A percentile compares a stretch with the other conserved stretches of the same genome.
Conservation (phyloP, 2,888 invertebrate genomes). For the Oligia strigilis region DNA sequence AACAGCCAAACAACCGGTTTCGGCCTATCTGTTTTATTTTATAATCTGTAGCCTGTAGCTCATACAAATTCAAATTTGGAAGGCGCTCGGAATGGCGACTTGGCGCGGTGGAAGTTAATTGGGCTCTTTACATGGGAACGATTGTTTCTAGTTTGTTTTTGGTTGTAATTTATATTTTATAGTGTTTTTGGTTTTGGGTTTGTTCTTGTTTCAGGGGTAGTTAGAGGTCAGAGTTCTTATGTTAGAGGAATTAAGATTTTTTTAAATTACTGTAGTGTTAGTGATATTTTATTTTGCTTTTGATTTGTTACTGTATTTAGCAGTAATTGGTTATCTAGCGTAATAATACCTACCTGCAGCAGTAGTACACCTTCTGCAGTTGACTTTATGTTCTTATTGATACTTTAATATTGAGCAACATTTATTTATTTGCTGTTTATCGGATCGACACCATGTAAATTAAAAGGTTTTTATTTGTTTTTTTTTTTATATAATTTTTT, state of each 20-base stretch:
- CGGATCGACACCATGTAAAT: background rate
- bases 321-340: too few relatives aligned
- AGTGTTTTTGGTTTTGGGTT: slow-evolving; percentile 33
- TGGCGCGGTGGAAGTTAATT: slow-evolving; percentile 65
- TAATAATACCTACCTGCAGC: background rate
- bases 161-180: slow-evolving; percentile 53
- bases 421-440: background rate
- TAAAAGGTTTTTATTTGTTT: too few relatives aligned
- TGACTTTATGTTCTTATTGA: background rate
- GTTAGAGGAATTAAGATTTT: background rate
- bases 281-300: background rate
- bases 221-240: background rate
- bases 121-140: slow-evolving; percentile 63
- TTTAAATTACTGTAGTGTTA: background rate
- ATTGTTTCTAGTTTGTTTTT: slow-evolving; percentile 62
- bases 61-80: slow-evolving; percentile 65
- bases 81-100: slow-evolving; percentile 64
- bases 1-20: slow-evolving; percentile 22
- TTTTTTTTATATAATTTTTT: too few relatives aligned
- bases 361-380: background rate
- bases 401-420: background rate
- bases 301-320: background rate
- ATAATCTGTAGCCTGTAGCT: slow-evolving; percentile 51
- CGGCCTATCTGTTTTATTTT: slow-evolving; percentile 24
- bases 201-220: slow-evolving; percentile 20